Conservation (phyloP, 1,140 invertebrate genomes). For the Wiebesia pumilae region DNA sequence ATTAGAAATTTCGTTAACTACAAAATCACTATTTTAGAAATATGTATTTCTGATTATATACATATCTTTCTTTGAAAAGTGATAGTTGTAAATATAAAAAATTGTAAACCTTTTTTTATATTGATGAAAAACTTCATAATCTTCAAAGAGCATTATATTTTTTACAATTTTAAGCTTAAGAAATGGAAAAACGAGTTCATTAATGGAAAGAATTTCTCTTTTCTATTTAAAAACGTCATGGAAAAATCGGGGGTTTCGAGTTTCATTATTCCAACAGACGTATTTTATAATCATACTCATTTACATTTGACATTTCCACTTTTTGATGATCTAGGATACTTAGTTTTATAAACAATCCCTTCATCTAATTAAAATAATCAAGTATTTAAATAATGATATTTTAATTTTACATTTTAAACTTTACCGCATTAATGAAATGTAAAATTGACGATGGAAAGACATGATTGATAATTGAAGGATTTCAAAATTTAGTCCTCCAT, state of each 20-base stretch:
- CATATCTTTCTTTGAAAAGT: slow-evolving; percentile 20
- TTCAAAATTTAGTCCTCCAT: not conserved
- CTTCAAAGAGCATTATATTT: slow-evolving; percentile 35
- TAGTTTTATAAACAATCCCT: slow-evolving; percentile 19
- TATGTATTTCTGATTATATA: slow-evolving; percentile 25
- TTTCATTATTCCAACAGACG: slow-evolving; percentile 37
- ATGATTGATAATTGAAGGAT: not conserved
- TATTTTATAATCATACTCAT: slow-evolving; percentile 30
- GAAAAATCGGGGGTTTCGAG: slow-evolving; percentile 23
- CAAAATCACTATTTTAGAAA: slow-evolving; percentile 32
- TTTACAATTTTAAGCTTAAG: slow-evolving; percentile 43
- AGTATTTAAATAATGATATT: slow-evolving; percentile 25
- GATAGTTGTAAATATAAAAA: slow-evolving; percentile 22
- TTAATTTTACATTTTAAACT: slow-evolving; percentile 26
- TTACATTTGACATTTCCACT: slow-evolving; percentile 19
- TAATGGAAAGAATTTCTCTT: slow-evolving; percentile 30
- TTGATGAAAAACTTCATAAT: slow-evolving; percentile 34
- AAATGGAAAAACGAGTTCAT: slow-evolving; percentile 33
- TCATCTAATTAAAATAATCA: not conserved
- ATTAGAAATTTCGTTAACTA: slow-evolving; percentile 23
- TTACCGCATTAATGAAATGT: slow-evolving; percentile 26
- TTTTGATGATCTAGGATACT: not conserved
- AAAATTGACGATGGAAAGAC: slow-evolving; percentile 46
- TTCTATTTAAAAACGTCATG: slow-evolving; percentile 48
- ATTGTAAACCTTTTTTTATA: slow-evolving; percentile 10